Evolutionary conservation across 2,888 invertebrate species (phyloP), one percentile per base, ranked within the genome.

Genomic region (Willowsia nigromaculata): DNA sequence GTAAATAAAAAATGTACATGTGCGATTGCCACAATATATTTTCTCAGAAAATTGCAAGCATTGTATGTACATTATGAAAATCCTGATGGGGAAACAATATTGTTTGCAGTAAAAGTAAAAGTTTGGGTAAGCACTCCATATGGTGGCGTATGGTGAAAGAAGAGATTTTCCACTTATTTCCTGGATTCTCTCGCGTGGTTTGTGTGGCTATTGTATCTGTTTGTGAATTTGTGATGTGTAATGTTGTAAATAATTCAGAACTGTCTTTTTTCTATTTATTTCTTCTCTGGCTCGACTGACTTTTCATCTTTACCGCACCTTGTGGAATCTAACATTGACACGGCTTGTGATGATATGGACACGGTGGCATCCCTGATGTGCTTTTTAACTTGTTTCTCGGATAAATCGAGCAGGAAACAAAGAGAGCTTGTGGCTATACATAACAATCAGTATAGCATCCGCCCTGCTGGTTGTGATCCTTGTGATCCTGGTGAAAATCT

Each of bases 351-450:
- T 78, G 40, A 27, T 40, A 13, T 43, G 13, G 25, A 27, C n/a
- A 40, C 47, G 71, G 47, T 80, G 78, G 43, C 76, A 80, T 30
- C 47, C 62, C 71, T 43, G 25, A 74, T 25, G 43, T 43, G 43
- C 13, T 40, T 74, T 40, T 43, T 15, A 43, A 4, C 43, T 74
- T 40, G 33, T 78, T 62, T 90, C 59, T 82, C 82, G 30, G 74
- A 71, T 83, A 83, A 85, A 65, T 88, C 59, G 91, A 92, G 3
- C 96, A 97, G 97, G 96, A 93, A 96, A 96, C 93, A 96, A 96
- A 93, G 96, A 97, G 93, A 95, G 96, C 92, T 96, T 97, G 94
- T 97, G 97, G 94, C 95, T 97, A 87, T 97, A 97, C 95, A 95
- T 97, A 93, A 96, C 97, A 92, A 96, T 97, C 91, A 97, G 96